Conservation (phyloP, 2,113 vertebrate genomes). For the Mus spicilegus region DNA sequence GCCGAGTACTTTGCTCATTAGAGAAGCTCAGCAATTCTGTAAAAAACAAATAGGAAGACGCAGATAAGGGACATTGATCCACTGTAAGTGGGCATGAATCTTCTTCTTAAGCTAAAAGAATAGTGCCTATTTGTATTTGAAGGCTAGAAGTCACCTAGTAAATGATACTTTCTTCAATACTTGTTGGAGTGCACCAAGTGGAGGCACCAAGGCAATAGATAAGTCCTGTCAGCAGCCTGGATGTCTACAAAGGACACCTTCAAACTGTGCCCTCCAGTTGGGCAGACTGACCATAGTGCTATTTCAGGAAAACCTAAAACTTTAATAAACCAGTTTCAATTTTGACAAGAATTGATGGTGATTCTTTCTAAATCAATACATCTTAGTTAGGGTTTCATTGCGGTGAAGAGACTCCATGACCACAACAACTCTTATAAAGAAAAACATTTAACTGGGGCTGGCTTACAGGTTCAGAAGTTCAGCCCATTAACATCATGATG, state of each 20-base stretch:
- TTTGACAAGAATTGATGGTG: neutral
- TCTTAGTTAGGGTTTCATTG: neutral
- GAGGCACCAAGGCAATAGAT: neutral
- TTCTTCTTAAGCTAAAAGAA: neutral
- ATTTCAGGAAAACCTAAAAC: neutral
- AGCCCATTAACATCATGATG: neutral
- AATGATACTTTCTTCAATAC: constrained; percentile 5
- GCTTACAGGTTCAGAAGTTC: neutral
- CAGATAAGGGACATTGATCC: neutral
- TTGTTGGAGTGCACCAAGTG: neutral
- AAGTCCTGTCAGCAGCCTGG: neutral
- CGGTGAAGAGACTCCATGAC: neutral
- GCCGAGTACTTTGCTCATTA: neutral
- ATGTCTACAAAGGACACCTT: neutral
- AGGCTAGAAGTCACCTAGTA: neutral
- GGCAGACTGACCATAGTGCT: neutral
- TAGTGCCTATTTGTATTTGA: neutral
- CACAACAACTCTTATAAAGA: neutral
- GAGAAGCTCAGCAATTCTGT: neutral
- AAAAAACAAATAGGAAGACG: neutral
- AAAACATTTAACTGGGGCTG: neutral
- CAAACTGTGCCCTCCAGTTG: neutral
- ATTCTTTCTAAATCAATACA: neutral
- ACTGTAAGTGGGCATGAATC: neutral
- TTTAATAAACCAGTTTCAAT: neutral